Evolutionary conservation across 2,113 vertebrate genomes (phyloP).

Genomic region (Cyanoramphus novaezelandiae): DNA sequence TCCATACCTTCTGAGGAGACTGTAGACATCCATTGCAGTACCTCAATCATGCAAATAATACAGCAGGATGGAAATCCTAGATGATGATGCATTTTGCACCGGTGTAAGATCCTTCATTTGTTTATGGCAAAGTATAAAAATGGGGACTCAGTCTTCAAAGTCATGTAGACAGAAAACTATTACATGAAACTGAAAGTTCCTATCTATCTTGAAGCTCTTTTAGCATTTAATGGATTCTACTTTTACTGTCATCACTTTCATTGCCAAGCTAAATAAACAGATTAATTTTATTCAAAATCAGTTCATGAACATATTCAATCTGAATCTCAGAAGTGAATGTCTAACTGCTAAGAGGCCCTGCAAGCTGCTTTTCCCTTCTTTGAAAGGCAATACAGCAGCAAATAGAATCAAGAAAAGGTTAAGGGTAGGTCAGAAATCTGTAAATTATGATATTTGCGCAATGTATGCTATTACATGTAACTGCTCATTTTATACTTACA

Average conservation of each 20-base stretch:
- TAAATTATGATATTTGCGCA: background rate
- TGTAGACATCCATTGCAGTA: background rate
- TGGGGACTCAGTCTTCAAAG: background rate
- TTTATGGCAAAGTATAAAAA: background rate
- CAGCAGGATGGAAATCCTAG: background rate
- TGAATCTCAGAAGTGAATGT: background rate
- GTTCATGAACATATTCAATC: background rate
- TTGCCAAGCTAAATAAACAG: background rate
- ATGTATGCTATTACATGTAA: background rate
- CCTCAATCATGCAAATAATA: background rate
- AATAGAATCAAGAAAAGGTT: background rate
- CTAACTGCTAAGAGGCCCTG: background rate
- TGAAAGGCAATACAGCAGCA: background rate
- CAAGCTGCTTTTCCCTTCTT: background rate
- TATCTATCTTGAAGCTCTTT: background rate
- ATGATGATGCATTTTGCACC: background rate
- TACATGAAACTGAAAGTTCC: rapidly evolving
- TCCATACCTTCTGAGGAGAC: background rate
- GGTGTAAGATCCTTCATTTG: background rate
- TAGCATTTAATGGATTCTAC: background rate
- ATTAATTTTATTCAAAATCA: background rate
- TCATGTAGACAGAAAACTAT: background rate
- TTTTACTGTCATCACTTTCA: background rate
- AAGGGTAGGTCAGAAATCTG: background rate
- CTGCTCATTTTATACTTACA: background rate